A percentile compares a stretch with the other conserved stretches of the same genome.
phyloP scores from a whole-genome alignment of 2,888 invertebrate genomes.

The Hipparchia semele region DNA sequence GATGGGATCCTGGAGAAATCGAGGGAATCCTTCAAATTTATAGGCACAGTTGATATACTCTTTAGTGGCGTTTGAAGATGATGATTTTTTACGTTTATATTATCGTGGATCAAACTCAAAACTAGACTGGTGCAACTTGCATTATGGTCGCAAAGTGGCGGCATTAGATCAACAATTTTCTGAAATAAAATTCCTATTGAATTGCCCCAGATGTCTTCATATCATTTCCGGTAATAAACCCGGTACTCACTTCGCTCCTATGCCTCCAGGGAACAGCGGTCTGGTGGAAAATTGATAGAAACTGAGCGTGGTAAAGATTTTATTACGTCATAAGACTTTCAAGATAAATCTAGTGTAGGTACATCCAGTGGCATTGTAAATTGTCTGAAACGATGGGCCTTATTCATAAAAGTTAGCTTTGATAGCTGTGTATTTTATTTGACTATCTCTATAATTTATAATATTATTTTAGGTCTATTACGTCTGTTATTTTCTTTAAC shows the following conservation, averaged over 20 bases:
- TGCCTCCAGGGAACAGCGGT: conserved; percentile 7
- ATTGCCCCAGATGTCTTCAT: conserved; percentile 9
- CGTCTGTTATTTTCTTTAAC: background rate
- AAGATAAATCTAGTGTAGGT: background rate
- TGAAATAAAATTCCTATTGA: conserved; percentile 6
- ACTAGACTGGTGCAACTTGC: conserved; percentile 14
- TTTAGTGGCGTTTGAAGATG: no score
- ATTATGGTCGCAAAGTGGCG: conserved; percentile 14
- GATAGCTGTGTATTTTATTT: background rate
- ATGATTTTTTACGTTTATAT: no score
- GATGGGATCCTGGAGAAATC: no score
- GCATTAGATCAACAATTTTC: conserved; percentile 1
- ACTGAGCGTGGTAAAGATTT: conserved; percentile 17
- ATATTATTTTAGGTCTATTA: background rate
- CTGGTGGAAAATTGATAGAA: conserved; percentile 26
- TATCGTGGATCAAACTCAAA: no score
- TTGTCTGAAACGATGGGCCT: background rate
- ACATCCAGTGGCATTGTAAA: background rate
- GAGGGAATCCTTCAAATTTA: no score
- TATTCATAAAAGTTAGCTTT: background rate
- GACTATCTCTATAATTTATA: background rate
- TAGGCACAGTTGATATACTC: no score
- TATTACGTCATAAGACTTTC: conserved; percentile 12
- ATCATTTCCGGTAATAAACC: conserved; percentile 26
- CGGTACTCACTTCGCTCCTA: conserved; percentile 4